Evolutionary conservation across 2,888 invertebrate species (phyloP).

Genomic region (Stenodera caucasica): DNA sequence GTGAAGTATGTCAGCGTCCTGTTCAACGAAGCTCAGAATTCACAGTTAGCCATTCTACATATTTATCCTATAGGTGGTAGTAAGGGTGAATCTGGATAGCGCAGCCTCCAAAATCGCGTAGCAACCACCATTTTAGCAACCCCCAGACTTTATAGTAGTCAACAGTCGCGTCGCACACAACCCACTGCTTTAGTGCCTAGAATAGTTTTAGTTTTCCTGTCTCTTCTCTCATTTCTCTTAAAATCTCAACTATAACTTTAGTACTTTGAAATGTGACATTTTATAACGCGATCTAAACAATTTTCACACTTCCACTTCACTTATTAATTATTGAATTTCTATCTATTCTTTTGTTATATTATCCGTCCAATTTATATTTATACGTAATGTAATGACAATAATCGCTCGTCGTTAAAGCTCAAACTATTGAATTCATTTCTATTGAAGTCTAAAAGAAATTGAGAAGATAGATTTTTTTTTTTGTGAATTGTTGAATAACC

Average conservation of each 20-base stretch:
- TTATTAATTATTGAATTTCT: not conserved
- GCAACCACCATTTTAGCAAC: constrained; percentile 37
- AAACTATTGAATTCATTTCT: not conserved
- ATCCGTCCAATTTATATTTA: not conserved
- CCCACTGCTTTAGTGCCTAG: constrained; percentile 34
- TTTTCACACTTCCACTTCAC: not conserved
- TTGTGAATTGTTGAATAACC: not conserved
- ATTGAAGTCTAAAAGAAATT: too few species aligned
- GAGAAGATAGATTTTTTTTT: too few species aligned
- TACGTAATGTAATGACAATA: constrained; percentile 20
- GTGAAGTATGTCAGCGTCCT: not conserved
- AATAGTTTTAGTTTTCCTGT: constrained; percentile 40
- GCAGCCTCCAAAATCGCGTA: constrained; percentile 38
- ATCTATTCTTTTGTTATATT: not conserved
- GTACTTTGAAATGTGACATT: not conserved
- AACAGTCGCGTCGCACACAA: constrained; percentile 38
- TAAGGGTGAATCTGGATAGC: constrained; percentile 12
- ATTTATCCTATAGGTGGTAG: not conserved
- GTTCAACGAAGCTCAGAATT: not conserved
- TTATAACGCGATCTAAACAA: not conserved
- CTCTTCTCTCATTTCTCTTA: not conserved
- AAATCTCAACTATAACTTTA: not conserved
- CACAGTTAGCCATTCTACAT: not conserved
- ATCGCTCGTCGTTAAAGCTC: not conserved
- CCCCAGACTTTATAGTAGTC: constrained; percentile 15